Base-by-base conservation (phyloP, 2,113 vertebrate species). In the Regulus satrapa region DNA sequence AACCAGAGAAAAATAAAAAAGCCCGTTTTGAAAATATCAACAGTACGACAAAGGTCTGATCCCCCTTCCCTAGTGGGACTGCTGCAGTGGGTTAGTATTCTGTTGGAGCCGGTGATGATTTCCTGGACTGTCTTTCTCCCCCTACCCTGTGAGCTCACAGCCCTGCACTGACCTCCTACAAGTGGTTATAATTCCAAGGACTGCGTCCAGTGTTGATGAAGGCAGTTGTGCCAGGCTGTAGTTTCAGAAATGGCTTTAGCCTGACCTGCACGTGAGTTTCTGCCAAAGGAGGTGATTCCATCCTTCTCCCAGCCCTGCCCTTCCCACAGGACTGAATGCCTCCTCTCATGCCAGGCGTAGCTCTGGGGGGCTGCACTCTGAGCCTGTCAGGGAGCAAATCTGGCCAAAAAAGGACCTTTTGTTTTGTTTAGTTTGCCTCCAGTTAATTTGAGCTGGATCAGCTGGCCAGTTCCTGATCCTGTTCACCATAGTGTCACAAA, bases 381-480 rank as follows among this genome's bases (percentile, higher is more conserved):
- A 89, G 63, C 26, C 55, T 74, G 55, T 62, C 68, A 84, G 59
- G 59, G 73, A 92, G 34, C 26, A 92, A 87, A 95, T 91, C 84
- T 91, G 51, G 28, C 76, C 92, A 0, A 81, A 94, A 95, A 96
- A 58, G 84, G 80, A 74, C 11, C 80, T 91, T 96, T 94, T 97
- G 89, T 96, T 96, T 82, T n/a, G n/a, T n/a, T n/a, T n/a, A n/a
- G 46, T 52, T 74, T 87, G 92, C 64, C 77, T 79, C 87, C 32
- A 5, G 72, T 89, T 91, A 58, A 71, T 94, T 95, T 87, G 93
- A 94, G 61, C 84, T 94, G 84, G 46, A 87, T 91, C 93, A 92
- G 91, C 93, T 94, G 89, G 91, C 71, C 75, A 34, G 67, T 91
- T 94, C 73, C 54, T 92, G 91, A 93, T 94, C 56, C 69, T 2